Evolutionary conservation across 1,140 invertebrate species (phyloP), one percentile per base, ranked within the genome.

Genomic region (Kradibia gibbosae): DNA sequence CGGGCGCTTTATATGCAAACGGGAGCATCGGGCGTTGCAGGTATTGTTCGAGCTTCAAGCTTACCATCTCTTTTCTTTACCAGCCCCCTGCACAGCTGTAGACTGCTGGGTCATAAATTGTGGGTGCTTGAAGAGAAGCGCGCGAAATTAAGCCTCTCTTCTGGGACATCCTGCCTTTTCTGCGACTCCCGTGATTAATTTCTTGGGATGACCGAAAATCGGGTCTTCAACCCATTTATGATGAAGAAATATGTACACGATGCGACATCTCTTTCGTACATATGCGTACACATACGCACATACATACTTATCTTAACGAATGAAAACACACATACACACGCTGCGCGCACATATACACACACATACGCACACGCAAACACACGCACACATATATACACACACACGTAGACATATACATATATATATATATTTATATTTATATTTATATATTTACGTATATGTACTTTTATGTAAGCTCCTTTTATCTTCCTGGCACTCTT

Each of bases 101-200:
- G 42, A 13, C 42, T 78, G 82, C 79, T 72, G 57, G 79, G 79
- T 57, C 65, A 77, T 71, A 83, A 85, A 86, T 85, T 85, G 22
- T 80, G 70, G 80, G 78, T 42, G 48, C 55, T 42, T 70, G 72
- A 80, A 70, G 82, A 84, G 83, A 84, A 83, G 84, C 76, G 62
- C 48, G 82, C 83, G 81, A 80, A 86, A 84, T 86, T 86, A 85
- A 85, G 82, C 80, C 77, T 82, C 83, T 73, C 78, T 48, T 72
- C 78, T 22, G 20, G 22, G 60, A 75, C 71, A 70, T 50, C 72
- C 76, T 82, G 82, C 45, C 82, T 82, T 85, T 84, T 86, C 83
- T 84, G 71, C 83, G 39, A 42, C 65, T 79, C 4, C 13, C 28
- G 78, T 72, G 78, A 80, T 80, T 80, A 80, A 80, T 80, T 73